Percentiles rank a stretch among this genome's conserved stretches.
Evolutionary conservation across 2,888 invertebrate species (phyloP).

Genomic region (Acleris sparsana): DNA sequence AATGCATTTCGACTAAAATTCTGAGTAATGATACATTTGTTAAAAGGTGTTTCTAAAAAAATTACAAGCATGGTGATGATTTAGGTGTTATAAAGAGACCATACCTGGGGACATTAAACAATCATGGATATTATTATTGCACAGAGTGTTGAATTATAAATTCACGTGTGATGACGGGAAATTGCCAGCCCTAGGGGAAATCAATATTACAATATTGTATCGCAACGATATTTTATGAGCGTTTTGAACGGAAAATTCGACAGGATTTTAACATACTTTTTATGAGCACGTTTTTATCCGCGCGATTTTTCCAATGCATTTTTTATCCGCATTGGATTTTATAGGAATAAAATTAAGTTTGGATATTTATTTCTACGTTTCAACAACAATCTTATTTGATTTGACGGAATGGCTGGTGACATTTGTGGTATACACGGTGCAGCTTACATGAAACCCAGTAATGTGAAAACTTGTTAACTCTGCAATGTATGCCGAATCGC

Average conservation of each 20-base stretch:
- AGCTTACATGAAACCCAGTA: too few relatives aligned
- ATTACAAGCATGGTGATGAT: too few relatives aligned
- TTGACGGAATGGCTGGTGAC: too few relatives aligned
- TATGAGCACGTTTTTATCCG: slow-evolving; percentile 39
- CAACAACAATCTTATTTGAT: not conserved
- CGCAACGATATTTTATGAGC: slow-evolving; percentile 42
- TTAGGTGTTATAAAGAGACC: too few relatives aligned
- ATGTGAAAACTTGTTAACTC: too few relatives aligned
- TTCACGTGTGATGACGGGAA: not conserved
- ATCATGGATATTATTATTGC: not conserved
- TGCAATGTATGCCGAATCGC: too few relatives aligned
- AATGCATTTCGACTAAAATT: too few relatives aligned
- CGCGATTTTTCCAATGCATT: slow-evolving; percentile 17
- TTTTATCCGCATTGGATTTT: slow-evolving; percentile 25
- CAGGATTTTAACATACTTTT: slow-evolving; percentile 48
- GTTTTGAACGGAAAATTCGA: slow-evolving; percentile 51
- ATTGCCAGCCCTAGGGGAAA: slow-evolving; percentile 30
- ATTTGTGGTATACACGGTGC: too few relatives aligned
- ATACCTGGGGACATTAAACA: not conserved
- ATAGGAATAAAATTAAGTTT: slow-evolving; percentile 17
- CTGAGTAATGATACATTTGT: too few relatives aligned
- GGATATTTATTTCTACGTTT: not conserved
- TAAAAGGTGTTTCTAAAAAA: too few relatives aligned
- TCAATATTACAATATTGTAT: slow-evolving; percentile 27
- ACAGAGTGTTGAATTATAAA: not conserved